Evolutionary conservation across 2,113 vertebrate species (phyloP), one percentile per base, ranked within the genome.

Genomic region (Carassius carassius): DNA sequence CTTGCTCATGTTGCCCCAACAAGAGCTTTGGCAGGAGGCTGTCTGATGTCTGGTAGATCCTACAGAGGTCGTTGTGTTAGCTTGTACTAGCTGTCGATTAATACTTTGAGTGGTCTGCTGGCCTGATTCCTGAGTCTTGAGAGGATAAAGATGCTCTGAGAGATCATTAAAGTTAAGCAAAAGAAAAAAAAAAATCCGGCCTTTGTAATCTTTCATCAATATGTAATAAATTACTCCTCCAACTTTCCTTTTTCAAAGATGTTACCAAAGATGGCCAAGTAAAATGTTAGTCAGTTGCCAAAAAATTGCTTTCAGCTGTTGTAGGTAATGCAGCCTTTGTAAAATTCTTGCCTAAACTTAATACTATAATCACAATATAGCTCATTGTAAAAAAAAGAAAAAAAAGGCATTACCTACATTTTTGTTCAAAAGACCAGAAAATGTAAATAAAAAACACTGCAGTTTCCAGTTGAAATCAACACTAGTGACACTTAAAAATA

Each of bases 81-180:
- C 7, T 6, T 78, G 37, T 3, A 3, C 4, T 5, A 13, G 41
- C 21, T 17, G 58, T 47, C 35, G 4, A 47, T 80, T 65, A 47
- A 63, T 63, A 25, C 35, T 47, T 78, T 79, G 35, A 63, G 56
- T 79, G 32, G 77, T 23, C 35, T 78, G 72, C n/a, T 74, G 72
- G 41, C 72, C 41, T 25, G 41, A 29, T 21, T 60, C 29, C 11
- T 58, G 74, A 70, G 70, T 73, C 70, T 73, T 12, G 41, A 58
- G 16, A 77, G 29, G 23, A 13, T 21, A 6, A 32, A 77, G 25
- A 77, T 32, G 25, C 29, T 77, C 74, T 21, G 21, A 23, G 11
- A 73, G 21, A n/a, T 78, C 35, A 23, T 21, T 62, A 35, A 5
- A 19, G 10, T 78, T 35, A 6, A 2, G 16, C 69, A 23, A 73